phyloP scores from a whole-genome alignment of 2,797 vertebrate genomes.

The Synaphobranchus kaupii region DNA sequence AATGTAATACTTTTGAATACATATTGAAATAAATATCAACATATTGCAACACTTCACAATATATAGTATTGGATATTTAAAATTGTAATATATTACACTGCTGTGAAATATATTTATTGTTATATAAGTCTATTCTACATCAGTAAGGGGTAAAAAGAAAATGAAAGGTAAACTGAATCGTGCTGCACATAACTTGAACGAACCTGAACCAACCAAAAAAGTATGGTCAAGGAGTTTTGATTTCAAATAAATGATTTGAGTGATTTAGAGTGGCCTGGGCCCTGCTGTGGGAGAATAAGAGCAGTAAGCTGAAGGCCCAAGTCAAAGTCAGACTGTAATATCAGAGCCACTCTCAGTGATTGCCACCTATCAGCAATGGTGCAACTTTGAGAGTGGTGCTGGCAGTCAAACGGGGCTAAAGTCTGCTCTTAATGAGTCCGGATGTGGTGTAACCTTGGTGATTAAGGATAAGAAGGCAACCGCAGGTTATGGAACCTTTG shows the following conservation, averaged over 20 bases:
- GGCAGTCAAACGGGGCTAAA: slow-evolving; percentile 37
- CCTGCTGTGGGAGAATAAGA: not conserved
- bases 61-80: no score
- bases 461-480: slow-evolving; percentile 34
- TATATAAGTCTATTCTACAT: no score
- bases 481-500: slow-evolving; percentile 10
- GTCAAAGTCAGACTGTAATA: not conserved
- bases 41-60: no score
- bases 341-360: not conserved
- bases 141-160: no score
- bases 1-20: no score
- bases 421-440: slow-evolving; percentile 46
- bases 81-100: no score
- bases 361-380: slow-evolving; percentile 22
- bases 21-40: no score
- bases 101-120: no score
- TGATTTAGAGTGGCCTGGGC: not conserved
- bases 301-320: not conserved
- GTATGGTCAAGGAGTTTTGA: not conserved
- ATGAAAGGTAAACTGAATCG: no score
- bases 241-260: not conserved
- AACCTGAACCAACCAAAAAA: not conserved
- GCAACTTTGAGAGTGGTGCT: slow-evolving; percentile 36
- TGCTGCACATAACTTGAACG: no score
- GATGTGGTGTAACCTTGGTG: slow-evolving; percentile 47